phyloP scores from a whole-genome alignment of 2,888 invertebrate species.

The Noctuana brunneofusca region DNA sequence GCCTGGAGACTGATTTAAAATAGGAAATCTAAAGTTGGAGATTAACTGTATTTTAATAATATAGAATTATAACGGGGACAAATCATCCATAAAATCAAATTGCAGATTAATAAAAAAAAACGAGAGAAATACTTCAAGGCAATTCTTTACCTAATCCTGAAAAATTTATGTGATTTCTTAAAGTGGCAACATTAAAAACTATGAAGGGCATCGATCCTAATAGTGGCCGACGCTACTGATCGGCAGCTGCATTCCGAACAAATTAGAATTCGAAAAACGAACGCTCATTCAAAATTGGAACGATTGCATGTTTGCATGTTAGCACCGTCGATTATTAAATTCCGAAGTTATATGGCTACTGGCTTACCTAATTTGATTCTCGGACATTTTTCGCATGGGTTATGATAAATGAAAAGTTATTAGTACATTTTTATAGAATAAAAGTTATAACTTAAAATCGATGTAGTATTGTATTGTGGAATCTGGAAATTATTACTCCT shows the following conservation, averaged over 20 bases:
- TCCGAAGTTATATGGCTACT: slow-evolving; percentile 48
- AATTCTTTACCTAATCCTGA: too few relatives aligned
- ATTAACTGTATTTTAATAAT: too few relatives aligned
- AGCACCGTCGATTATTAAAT: slow-evolving; percentile 68
- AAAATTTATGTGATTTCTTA: not conserved
- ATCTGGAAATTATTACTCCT: not conserved
- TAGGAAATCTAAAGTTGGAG: too few relatives aligned
- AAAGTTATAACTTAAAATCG: too few relatives aligned
- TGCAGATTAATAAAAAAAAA: too few relatives aligned
- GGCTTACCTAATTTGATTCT: slow-evolving; percentile 10
- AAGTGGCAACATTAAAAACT: slow-evolving; percentile 12
- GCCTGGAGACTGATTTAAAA: too few relatives aligned
- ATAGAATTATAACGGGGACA: too few relatives aligned
- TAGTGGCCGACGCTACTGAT: slow-evolving; percentile 44
- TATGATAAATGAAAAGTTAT: not conserved
- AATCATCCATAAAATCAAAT: too few relatives aligned
- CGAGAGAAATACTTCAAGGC: too few relatives aligned
- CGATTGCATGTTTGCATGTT: slow-evolving; percentile 53
- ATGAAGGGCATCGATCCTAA: slow-evolving; percentile 39
- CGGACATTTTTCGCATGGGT: slow-evolving; percentile 19
- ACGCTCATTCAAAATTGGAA: slow-evolving; percentile 48
- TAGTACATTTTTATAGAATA: too few relatives aligned
- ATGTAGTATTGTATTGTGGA: too few relatives aligned
- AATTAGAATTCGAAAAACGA: slow-evolving; percentile 54
- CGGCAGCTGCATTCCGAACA: slow-evolving; percentile 57